A percentile compares a stretch with the other conserved stretches of the same genome.
Evolutionary conservation across 2,113 vertebrate genomes (phyloP).

Genomic region (Nothocercus julius): DNA sequence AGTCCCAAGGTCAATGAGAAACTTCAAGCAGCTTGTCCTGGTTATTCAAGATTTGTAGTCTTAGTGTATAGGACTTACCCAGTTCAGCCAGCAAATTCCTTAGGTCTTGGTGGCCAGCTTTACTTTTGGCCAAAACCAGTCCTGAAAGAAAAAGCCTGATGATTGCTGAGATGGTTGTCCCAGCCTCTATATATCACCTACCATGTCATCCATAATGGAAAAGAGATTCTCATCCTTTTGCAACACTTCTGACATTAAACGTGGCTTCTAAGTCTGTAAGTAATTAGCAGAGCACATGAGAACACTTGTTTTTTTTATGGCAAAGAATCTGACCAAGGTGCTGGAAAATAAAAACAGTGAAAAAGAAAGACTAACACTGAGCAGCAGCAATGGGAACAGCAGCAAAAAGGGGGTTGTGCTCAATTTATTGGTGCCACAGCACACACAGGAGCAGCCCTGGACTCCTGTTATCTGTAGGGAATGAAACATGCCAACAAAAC

Average conservation of each 20-base stretch:
- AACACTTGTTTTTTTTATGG: neutral
- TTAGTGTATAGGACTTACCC: neutral
- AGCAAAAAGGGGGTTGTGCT: neutral
- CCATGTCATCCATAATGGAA: neutral
- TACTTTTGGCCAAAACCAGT: neutral
- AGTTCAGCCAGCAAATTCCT: neutral
- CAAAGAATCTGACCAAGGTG: neutral
- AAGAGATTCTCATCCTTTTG: neutral
- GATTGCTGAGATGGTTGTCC: neutral
- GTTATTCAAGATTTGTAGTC: neutral
- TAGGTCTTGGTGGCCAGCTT: neutral
- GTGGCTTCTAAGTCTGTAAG: neutral
- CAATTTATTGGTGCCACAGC: neutral
- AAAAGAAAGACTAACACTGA: neutral
- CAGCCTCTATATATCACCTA: neutral
- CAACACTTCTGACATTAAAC: neutral
- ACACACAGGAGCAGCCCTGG: neutral
- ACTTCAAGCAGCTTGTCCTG: neutral
- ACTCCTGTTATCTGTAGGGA: conserved; percentile 24
- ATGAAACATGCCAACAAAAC: conserved; percentile 26
- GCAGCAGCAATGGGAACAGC: neutral
- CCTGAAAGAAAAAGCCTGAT: neutral
- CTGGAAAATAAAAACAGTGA: neutral
- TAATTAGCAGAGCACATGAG: neutral
- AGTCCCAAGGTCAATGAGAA: neutral